Evolutionary conservation across 2,113 vertebrate genomes (phyloP), one percentile per base, ranked within the genome.

Genomic region (Chlamydotis undulata): DNA sequence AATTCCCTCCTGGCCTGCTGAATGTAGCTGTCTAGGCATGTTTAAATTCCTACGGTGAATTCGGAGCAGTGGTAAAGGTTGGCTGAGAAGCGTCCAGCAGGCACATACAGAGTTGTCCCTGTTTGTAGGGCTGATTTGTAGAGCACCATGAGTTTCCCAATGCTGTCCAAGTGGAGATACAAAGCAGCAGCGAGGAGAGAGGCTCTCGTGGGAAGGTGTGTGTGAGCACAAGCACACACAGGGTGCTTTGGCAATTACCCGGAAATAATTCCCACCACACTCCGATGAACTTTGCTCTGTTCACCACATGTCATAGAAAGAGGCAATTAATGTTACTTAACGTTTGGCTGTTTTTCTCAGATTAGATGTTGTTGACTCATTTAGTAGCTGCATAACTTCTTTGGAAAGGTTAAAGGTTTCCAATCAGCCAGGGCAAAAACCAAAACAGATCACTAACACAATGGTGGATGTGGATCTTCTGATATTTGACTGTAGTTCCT

Each of bases 401-500:
- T 60, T 55, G 57, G 61, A 69, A 92, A 96, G 75, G 78, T 80
- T 69, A 93, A 95, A 96, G 50, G 55, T 83, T 93, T 90, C 85
- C 59, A 76, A 52, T 60, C 76, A 92, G 70, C 56, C 25, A 26
- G 25, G 31, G 25, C 25, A 91, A 50, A 80, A 80, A 83, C 61
- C 57, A 91, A 93, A 59, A 64, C 86, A 87, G 73, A 70, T 78
- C 39, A n/a, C 75, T 31, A 69, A 45, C 9, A n/a, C n/a, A 57
- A 6, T 28, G 78, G 50, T 47, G 23, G 55, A 50, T 2, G 1
- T 22, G 59, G 53, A 50, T 33, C 57, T 70, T 89, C 78, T 90
- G 82, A 75, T 56, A 37, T 93, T 69, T 35, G 47, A 0, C 10
- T 39, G 19, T 12, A 57, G 43, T 5, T 94, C 55, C 41, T 88